Evolutionary conservation across 2,113 vertebrate species (phyloP).

Genomic region (Pachypanchax playfairii): DNA sequence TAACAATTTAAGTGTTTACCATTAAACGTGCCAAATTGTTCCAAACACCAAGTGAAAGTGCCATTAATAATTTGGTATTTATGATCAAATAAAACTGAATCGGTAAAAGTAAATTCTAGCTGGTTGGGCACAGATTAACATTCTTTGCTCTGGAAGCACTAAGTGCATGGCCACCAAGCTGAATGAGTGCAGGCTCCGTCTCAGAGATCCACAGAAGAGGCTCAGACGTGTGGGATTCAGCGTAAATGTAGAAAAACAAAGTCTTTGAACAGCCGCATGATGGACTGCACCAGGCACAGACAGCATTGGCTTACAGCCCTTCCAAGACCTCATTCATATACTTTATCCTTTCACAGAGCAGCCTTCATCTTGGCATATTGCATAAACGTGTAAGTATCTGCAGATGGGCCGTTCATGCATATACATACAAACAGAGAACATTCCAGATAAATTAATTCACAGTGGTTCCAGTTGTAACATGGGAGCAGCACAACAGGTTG

Average conservation of each 20-base stretch:
- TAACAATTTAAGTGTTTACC: too few species aligned
- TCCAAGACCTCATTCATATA: constrained; percentile 30
- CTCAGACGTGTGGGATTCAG: constrained; percentile 40
- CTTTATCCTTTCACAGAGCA: constrained; percentile 63
- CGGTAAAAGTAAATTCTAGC: constrained; percentile 27
- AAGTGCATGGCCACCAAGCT: constrained; percentile 59
- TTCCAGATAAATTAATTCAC: constrained; percentile 81
- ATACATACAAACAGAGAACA: constrained; percentile 75
- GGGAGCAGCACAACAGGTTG: constrained; percentile 80
- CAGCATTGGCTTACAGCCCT: constrained; percentile 64
- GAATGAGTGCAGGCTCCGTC: constrained; percentile 27
- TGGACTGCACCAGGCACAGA: constrained; percentile 62
- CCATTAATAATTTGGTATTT: constrained; percentile 38
- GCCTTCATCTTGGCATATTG: constrained; percentile 77
- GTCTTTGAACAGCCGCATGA: constrained; percentile 42
- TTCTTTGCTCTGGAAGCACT: constrained; percentile 50
- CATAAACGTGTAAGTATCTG: constrained; percentile 76
- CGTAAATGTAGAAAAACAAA: constrained; percentile 22
- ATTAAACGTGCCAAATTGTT: constrained; percentile 4
- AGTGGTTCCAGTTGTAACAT: constrained; percentile 82
- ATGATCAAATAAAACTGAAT: constrained; percentile 29
- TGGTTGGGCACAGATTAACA: constrained; percentile 48
- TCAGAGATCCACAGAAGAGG: constrained; percentile 41
- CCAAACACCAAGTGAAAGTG: constrained; percentile 20
- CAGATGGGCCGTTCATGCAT: constrained; percentile 57